A percentile compares a stretch with the other conserved stretches of the same genome.
These are phyloP conservation scores for Volucella inflata DNA, from an alignment of 2,888 invertebrate genomes.

Conservation along the genomic window DNA sequence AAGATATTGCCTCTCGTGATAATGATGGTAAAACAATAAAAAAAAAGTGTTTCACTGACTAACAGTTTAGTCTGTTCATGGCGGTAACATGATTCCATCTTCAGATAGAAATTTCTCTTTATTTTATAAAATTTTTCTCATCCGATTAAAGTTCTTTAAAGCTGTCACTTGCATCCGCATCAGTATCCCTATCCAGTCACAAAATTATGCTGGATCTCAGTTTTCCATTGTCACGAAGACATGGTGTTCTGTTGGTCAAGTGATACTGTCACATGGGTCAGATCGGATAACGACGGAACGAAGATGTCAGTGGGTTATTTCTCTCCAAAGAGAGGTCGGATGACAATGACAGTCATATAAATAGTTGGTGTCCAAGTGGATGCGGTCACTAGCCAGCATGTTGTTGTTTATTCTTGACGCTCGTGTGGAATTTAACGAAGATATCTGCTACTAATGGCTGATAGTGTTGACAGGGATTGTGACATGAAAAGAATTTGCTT, in stretches of 20 bases:
- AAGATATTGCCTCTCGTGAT: not conserved
- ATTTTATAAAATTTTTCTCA: not conserved
- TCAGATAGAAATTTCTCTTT: not conserved
- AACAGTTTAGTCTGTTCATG: not conserved
- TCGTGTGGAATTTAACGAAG: not conserved
- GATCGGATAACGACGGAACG: conserved; percentile 3
- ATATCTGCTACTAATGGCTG: conserved; percentile 8
- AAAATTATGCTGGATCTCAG: not conserved
- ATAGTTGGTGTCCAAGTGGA: not conserved
- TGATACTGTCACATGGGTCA: conserved; percentile 18
- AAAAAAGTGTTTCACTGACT: no score
- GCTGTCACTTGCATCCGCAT: not conserved
- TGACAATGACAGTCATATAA: conserved; percentile 3
- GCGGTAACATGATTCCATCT: not conserved
- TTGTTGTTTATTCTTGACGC: not conserved
- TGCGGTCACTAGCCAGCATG: not conserved
- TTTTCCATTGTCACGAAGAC: not conserved
- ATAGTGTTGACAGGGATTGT: not conserved
- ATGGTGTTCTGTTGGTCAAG: not conserved
- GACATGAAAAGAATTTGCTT: not conserved
- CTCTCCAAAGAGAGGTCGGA: conserved; percentile 8
- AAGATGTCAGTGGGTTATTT: not conserved
- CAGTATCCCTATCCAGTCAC: not conserved
- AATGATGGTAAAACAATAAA: not conserved
- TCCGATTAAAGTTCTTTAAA: not conserved